phyloP scores from a whole-genome alignment of 1,140 invertebrate species.

The Lepidurus packardi region DNA sequence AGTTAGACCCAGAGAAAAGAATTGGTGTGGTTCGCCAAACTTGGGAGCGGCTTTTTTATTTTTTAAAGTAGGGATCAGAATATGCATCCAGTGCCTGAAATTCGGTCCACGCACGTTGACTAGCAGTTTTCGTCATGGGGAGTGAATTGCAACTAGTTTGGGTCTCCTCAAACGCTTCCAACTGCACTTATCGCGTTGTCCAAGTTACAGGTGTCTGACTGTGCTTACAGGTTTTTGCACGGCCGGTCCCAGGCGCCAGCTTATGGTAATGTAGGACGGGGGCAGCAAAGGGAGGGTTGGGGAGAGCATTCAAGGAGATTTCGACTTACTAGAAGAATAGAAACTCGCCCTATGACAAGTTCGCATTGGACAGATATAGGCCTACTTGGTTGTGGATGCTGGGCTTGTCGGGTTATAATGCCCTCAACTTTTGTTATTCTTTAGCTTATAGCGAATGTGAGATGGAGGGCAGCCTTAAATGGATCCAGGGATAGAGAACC shows the following conservation, averaged over 20 bases:
- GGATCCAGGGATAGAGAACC: constrained; percentile 31
- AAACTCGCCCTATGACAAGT: constrained; percentile 51
- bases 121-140: background rate
- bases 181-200: background rate
- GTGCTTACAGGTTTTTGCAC: background rate
- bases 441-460: constrained; percentile 64
- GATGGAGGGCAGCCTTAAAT: constrained; percentile 60
- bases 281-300: background rate
- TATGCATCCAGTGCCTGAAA: background rate
- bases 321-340: constrained; percentile 41
- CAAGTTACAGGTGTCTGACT: constrained; percentile 5
- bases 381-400: constrained; percentile 63
- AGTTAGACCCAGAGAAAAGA: background rate
- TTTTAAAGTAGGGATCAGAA: background rate
- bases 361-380: constrained; percentile 57
- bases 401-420: constrained; percentile 55
- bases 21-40: background rate
- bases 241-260: constrained; percentile 2
- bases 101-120: background rate
- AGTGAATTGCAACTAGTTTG: background rate
- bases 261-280: constrained; percentile 21
- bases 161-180: background rate
- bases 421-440: constrained; percentile 66
- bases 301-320: background rate
- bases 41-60: background rate